A percentile compares a stretch with the other conserved stretches of the same genome.
phyloP scores from a whole-genome alignment of 2,888 invertebrate species.

The Onthophagus sagittarius region DNA sequence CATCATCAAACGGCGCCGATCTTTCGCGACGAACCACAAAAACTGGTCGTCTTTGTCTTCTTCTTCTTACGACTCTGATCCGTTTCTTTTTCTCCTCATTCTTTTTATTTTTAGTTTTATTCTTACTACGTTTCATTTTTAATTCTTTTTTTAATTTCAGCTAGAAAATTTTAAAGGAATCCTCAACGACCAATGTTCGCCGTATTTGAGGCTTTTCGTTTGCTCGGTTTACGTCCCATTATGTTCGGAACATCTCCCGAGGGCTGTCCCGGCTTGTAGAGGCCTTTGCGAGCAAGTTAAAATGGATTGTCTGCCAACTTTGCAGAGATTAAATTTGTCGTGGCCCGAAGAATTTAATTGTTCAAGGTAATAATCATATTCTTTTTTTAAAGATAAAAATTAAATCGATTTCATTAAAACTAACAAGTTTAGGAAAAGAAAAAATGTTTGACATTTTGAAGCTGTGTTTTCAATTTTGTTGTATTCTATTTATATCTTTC shows the following conservation, averaged over 20 bases:
- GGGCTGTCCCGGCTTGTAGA: conserved; percentile 81
- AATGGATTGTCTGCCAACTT: conserved; percentile 66
- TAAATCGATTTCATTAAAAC: background rate
- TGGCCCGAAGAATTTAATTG: conserved; percentile 78
- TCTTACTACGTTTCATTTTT: too few relatives aligned
- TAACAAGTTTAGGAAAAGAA: background rate
- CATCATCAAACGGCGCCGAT: too few relatives aligned
- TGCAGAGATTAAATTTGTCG: conserved; percentile 58
- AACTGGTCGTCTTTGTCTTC: background rate
- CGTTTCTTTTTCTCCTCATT: too few relatives aligned
- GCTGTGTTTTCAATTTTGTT: too few relatives aligned
- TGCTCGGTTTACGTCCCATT: conserved; percentile 90
- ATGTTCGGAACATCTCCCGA: conserved; percentile 82
- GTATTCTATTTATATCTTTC: too few relatives aligned
- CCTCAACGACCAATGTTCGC: conserved; percentile 75
- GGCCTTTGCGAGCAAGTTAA: conserved; percentile 78
- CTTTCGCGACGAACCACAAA: background rate
- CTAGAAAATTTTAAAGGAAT: conserved; percentile 67
- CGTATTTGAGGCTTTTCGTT: conserved; percentile 78
- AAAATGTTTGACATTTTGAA: background rate
- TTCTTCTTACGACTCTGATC: background rate
- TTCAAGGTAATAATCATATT: conserved; percentile 43
- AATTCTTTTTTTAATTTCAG: conserved; percentile 53
- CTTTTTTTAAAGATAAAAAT: too few relatives aligned
- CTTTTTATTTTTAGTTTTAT: background rate